A percentile compares a stretch with the other conserved stretches of the same genome.
Conservation (phyloP, 2,888 invertebrate genomes). For the Lacanobia wlatinum region DNA sequence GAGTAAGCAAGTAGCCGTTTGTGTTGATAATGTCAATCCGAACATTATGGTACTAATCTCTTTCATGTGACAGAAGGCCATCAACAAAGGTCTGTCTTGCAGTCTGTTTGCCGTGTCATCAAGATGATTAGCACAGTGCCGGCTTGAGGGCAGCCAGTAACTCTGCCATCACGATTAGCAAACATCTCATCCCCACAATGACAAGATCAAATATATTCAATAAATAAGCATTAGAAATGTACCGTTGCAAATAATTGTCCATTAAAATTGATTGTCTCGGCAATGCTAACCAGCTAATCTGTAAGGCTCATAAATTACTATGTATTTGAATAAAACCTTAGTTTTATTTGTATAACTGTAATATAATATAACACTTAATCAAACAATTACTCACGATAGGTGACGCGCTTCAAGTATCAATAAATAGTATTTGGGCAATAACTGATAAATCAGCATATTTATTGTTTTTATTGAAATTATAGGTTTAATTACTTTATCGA, state of each 20-base stretch:
- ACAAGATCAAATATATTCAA: conserved; percentile 43
- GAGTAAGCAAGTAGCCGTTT: conserved; percentile 35
- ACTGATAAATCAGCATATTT: conserved; percentile 16
- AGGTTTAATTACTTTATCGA: not conserved
- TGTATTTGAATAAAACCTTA: conserved; percentile 16
- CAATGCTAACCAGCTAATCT: conserved; percentile 37
- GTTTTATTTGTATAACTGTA: conserved; percentile 46
- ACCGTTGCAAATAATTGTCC: conserved; percentile 43
- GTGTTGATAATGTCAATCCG: conserved; percentile 58
- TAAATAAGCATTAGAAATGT: conserved; percentile 39
- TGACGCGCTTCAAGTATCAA: conserved; percentile 13
- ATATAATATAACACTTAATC: conserved; percentile 30
- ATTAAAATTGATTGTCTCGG: conserved; percentile 30
- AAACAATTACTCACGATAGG: conserved; percentile 30
- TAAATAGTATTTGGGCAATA: conserved; percentile 6
- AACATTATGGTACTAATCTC: conserved; percentile 69
- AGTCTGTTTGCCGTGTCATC: conserved; percentile 63
- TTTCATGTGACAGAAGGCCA: conserved; percentile 69
- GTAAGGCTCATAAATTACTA: conserved; percentile 33
- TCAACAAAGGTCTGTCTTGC: conserved; percentile 59
- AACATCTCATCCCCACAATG: conserved; percentile 44
- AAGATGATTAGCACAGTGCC: conserved; percentile 53
- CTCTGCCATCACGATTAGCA: conserved; percentile 65
- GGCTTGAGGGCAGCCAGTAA: conserved; percentile 58
- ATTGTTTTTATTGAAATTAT: conserved; percentile 13